Conservation (phyloP, 1,140 invertebrate genomes). For the Ridgeia piscesae region DNA sequence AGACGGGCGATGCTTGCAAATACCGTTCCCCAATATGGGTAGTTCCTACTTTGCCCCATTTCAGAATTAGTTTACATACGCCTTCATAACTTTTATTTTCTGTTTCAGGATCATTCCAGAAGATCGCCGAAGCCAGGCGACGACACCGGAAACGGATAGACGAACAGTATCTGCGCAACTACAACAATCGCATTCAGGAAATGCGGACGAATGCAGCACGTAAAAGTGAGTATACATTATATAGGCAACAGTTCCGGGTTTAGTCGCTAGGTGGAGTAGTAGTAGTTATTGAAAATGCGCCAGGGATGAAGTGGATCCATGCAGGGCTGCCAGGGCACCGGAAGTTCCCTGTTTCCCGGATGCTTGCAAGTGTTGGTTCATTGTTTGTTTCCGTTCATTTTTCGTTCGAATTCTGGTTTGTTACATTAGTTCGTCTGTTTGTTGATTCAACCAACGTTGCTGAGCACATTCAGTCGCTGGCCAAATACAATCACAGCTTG, state of each 20-base stretch:
- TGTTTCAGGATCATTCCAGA: background rate
- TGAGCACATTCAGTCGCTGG: background rate
- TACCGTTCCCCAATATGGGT: background rate
- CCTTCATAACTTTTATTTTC: background rate
- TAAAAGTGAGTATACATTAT: background rate
- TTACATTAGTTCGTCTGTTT: background rate
- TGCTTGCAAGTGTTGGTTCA: background rate
- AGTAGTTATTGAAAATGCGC: background rate
- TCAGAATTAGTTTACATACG: background rate
- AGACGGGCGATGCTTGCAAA: background rate
- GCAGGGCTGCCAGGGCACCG: background rate
- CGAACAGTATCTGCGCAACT: background rate
- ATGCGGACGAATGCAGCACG: background rate
- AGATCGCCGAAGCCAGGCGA: background rate
- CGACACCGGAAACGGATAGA: background rate
- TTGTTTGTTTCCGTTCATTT: background rate
- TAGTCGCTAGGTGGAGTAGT: background rate
- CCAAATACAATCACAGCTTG: background rate
- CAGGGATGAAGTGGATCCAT: background rate
- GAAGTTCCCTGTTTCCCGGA: background rate
- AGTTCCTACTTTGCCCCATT: background rate
- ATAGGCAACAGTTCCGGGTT: background rate
- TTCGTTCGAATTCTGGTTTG: background rate
- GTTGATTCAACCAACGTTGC: background rate
- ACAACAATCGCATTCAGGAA: background rate